Conservation (phyloP, 2,888 invertebrate genomes). For the Parnassius orleans region DNA sequence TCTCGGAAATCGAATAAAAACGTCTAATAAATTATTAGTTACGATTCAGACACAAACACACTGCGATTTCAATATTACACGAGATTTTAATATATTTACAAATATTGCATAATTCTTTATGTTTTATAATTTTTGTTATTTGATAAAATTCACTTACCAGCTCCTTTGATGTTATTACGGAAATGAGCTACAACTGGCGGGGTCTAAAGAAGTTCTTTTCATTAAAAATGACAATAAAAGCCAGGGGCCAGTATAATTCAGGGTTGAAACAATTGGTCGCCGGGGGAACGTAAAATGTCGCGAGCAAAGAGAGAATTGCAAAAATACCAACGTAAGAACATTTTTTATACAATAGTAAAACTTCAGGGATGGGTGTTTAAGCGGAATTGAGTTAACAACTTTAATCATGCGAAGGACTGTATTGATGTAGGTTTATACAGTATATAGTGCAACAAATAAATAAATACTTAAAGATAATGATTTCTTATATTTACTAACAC, state of each 20-base stretch:
- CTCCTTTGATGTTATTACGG: constrained; percentile 24
- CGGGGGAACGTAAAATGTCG: constrained; percentile 41
- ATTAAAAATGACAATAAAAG: constrained; percentile 43
- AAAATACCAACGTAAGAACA: constrained; percentile 40
- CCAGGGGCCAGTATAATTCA: constrained; percentile 34
- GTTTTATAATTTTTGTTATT: no score
- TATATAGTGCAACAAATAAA: no score
- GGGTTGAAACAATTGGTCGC: constrained; percentile 44
- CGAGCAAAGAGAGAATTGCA: constrained; percentile 35
- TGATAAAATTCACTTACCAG: no score
- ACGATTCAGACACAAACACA: no score
- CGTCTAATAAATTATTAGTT: no score
- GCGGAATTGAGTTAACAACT: constrained; percentile 19
- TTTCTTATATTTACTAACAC: no score
- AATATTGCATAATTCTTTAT: no score
- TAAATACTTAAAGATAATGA: no score
- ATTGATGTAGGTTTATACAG: no score
- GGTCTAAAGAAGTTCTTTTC: constrained; percentile 34
- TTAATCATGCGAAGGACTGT: neutral
- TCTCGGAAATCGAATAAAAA: no score
- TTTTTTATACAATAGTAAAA: constrained; percentile 37
- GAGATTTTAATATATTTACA: no score
- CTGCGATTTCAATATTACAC: no score
- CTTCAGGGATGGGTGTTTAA: constrained; percentile 28
- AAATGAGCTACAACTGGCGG: constrained; percentile 26